Conservation (phyloP, 2,113 vertebrate species). For the Phoxinus phoxinus region DNA sequence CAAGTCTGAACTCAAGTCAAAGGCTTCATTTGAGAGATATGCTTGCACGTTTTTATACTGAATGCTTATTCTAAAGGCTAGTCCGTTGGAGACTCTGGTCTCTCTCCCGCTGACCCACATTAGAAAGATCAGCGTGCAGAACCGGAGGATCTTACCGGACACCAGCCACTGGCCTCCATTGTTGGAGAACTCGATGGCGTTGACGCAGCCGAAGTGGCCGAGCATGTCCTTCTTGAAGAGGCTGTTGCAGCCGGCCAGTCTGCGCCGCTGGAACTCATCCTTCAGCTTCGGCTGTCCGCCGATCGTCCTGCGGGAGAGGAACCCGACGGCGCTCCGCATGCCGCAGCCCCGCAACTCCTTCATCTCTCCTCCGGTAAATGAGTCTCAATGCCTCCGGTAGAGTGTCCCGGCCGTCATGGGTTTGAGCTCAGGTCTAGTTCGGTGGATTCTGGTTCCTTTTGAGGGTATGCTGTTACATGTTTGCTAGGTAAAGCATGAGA, state of each 20-base stretch:
- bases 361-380: constrained; percentile 70
- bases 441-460: background rate
- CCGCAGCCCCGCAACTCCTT: constrained; percentile 85
- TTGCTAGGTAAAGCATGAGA: constrained; percentile 23
- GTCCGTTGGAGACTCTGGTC: background rate
- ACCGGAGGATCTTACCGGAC: constrained; percentile 84
- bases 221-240: constrained; percentile 96
- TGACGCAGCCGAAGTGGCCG: constrained; percentile 98
- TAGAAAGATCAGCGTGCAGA: constrained; percentile 20
- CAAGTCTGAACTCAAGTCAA: background rate
- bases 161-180: constrained; percentile 97
- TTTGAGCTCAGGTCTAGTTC: background rate
- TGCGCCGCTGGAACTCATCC: constrained; percentile 92
- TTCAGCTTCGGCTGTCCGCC: constrained; percentile 89
- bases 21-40: background rate
- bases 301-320: constrained; percentile 91
- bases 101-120: constrained; percentile 21
- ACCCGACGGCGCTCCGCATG: constrained; percentile 93
- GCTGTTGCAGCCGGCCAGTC: constrained; percentile 90
- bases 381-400: background rate
- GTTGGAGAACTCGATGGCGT: constrained; percentile 99
- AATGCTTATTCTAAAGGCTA: no score
- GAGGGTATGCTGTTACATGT: constrained; percentile 28
- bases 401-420: constrained; percentile 9
- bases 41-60: background rate